Evolutionary conservation across 2,797 vertebrate genomes (phyloP), one percentile per base, ranked within the genome.

Genomic region (Xiphorhynchus erythropygius): DNA sequence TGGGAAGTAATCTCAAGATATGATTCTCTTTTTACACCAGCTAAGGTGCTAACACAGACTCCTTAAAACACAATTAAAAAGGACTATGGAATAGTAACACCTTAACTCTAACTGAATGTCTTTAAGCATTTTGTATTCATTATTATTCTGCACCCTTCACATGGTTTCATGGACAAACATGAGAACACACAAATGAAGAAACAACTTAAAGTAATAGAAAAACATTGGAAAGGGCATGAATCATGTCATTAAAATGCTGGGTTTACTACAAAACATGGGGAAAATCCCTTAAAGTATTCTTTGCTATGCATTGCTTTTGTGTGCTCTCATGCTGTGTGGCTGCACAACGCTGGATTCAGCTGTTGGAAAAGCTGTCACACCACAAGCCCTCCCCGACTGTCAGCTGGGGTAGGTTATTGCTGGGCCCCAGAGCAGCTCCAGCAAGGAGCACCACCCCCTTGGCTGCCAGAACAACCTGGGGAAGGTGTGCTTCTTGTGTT

Each of bases 391-490:
- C 37, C 35, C 2, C 22, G 42, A 9, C 1, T 60, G 9, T 10
- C 30, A 47, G 17, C 17, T 30, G 1, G 5, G 50, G 69, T 10
- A 37, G 18, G 17, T 37, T 21, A 33, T 57, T 52, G 6, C 3
- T 55, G 44, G 62, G 11, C 28, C 32, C 27, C 30, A 46, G 33
- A 74, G 33, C 18, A 55, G 28, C 14, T 67, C 16, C 10, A 25
- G 3, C 3, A 15, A 3, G 28, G 27, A 75, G 11, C 21, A 56
- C 18, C 2, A 0, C 22, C 4, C n/a, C 75, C 11, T 49, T 13
- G 27, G 56, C 18, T 67, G 59, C 47, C 25, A 28, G 75, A 32
- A 59, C 7, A 83, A 12, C 33, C 32, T 41, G 19, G 33, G 9
- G 2, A 10, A 46, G 49, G 11, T 11, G 17, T 81, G 41, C 3